Evolutionary conservation across 2,888 invertebrate genomes (phyloP), one percentile per base, ranked within the genome.

Genomic region (Hydrotaea cyrtoneurina): DNA sequence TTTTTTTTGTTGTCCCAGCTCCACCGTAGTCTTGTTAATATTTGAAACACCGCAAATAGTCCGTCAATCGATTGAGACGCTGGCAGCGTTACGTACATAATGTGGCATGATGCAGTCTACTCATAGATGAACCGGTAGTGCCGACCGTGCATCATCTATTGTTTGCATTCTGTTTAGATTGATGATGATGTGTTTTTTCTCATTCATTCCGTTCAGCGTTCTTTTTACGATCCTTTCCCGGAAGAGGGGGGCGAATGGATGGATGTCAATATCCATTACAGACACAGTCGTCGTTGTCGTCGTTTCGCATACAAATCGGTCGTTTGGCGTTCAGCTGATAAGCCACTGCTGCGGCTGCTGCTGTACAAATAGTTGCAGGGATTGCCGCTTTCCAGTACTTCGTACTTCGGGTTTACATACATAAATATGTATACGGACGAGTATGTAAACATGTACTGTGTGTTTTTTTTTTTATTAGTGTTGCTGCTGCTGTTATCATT

Each of bases 101-200:
- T 26, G 23, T 59, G 46, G 23, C 26, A 46, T 57, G 39, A 21
- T 66, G 57, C 31, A 71, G 26, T 53, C 31, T 7, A 4, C 31
- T 31, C 31, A 7, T 31, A 7, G 31, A 50, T 50, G 23, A 23
- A 11, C 13, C n/a, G 50, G 31, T 53, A 17, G 4, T 36, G 17
- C 23, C 13, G 64, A 31, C 21, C 23, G 15, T 19, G 13, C 43
- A 11, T 43, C 43, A 57, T 71, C 71, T 31, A 71, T 43, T 59
- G 74, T 74, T 74, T 62, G 46, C 21, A 19, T 74, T 76, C 19
- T 46, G 59, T 62, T 64, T 26, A 76, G 79, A 77, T 83, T 77
- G 62, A 83, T 80, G 74, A 74, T 77, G 73, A 73, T 69, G 64
- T 39, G 64, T 19, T 21, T n/a, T 21, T 73, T 72, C n/a, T 4